A percentile compares a stretch with the other conserved stretches of the same genome.
Evolutionary conservation across 1,140 invertebrate genomes (phyloP).

Genomic region (Bicyclus anynana): DNA sequence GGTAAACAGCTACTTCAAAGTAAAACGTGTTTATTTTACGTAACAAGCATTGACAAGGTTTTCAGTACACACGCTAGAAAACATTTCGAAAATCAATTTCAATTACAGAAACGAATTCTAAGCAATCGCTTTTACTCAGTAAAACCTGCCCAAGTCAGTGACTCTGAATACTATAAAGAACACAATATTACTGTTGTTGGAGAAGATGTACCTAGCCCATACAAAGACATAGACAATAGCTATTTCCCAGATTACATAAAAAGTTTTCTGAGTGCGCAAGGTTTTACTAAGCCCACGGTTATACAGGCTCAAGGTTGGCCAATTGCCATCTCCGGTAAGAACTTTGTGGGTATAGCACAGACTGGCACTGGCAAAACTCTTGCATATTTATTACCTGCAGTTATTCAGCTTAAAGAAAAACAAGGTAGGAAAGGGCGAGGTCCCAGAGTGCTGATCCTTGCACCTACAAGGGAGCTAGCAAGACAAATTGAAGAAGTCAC

Average conservation of each 20-base stretch:
- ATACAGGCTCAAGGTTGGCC: conserved; percentile 95
- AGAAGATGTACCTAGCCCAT: conserved; percentile 57
- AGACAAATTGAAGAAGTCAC: conserved; percentile 97
- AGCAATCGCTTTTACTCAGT: conserved; percentile 45
- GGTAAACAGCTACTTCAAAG: conserved; percentile 10
- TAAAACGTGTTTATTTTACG: conserved; percentile 3
- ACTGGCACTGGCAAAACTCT: conserved; percentile 95
- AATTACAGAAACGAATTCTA: neutral
- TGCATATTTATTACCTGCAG: conserved; percentile 87
- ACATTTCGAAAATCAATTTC: conserved; percentile 2
- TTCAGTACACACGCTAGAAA: conserved; percentile 3
- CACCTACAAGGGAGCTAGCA: conserved; percentile 96
- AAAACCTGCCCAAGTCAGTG: conserved; percentile 42
- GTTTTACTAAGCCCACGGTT: conserved; percentile 89
- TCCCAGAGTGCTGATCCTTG: conserved; percentile 92
- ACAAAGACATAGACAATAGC: conserved; percentile 81
- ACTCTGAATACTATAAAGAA: conserved; percentile 52
- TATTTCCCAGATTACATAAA: conserved; percentile 88
- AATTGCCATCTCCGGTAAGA: conserved; percentile 91
- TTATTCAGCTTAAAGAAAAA: conserved; percentile 95
- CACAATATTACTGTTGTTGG: conserved; percentile 64
- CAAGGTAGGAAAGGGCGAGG: conserved; percentile 87
- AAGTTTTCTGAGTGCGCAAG: conserved; percentile 83
- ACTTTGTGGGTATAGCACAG: conserved; percentile 96
- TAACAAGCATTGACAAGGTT: conserved; percentile 5